A percentile compares a stretch with the other conserved stretches of the same genome.
Conservation (phyloP, 2,113 vertebrate genomes). For the Lamprologus callipterus region DNA sequence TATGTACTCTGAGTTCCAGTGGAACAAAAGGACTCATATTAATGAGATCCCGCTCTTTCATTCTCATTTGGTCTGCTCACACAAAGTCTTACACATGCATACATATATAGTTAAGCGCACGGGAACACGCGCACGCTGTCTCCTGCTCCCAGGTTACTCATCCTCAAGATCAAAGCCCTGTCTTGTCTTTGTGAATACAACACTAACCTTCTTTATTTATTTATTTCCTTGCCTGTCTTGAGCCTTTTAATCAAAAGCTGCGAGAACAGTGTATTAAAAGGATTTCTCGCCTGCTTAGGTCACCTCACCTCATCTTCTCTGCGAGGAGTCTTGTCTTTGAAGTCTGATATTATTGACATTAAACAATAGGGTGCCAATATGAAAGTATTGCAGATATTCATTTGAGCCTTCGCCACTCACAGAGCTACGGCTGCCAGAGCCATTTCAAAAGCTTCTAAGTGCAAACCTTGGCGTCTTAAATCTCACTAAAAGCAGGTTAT, state of each 20-base stretch:
- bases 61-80: background rate
- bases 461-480: background rate
- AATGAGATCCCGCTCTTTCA: background rate
- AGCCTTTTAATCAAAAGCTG: slow-evolving; percentile 42
- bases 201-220: slow-evolving; percentile 27
- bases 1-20: background rate
- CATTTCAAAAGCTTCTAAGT: background rate
- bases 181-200: slow-evolving; percentile 33
- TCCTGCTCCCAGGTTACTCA: slow-evolving; percentile 2
- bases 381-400: slow-evolving; percentile 13
- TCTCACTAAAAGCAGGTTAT: background rate
- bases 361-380: slow-evolving; percentile 11
- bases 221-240: slow-evolving; percentile 24
- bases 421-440: background rate
- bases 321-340: slow-evolving; percentile 31
- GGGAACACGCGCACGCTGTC: background rate
- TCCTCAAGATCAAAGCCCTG: slow-evolving; percentile 53
- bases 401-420: background rate
- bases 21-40: background rate
- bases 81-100: background rate
- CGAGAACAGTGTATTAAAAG: slow-evolving; percentile 2
- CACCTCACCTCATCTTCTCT: slow-evolving; percentile 11
- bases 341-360: slow-evolving; percentile 16
- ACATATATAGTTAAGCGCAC: background rate
- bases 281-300: slow-evolving; percentile 11